These are phyloP conservation scores for Latrodectus elegans DNA, from an alignment of 2,888 invertebrate genomes.

Conservation along the genomic window DNA sequence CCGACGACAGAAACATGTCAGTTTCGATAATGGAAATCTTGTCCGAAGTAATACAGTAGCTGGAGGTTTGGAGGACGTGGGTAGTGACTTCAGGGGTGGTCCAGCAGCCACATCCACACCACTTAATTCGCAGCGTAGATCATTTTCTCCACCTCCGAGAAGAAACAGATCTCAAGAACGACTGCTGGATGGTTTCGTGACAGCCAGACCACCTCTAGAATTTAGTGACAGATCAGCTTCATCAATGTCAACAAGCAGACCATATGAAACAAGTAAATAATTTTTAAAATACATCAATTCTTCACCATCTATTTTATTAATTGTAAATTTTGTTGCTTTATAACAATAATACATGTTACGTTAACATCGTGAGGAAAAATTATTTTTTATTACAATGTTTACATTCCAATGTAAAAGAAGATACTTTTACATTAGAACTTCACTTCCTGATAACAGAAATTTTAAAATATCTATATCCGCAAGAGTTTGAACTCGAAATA, in stretches of 20 bases:
- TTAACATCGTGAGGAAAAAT: too few species aligned
- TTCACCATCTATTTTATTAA: too few species aligned
- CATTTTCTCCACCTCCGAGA: conserved; percentile 68
- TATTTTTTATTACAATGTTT: too few species aligned
- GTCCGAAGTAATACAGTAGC: conserved; percentile 83
- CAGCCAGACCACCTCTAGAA: conserved; percentile 47
- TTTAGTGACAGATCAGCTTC: conserved; percentile 50
- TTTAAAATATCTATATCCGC: too few species aligned
- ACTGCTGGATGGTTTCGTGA: conserved; percentile 67
- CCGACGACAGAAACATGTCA: conserved; percentile 87
- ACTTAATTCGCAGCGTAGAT: conserved; percentile 51
- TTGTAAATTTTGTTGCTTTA: too few species aligned
- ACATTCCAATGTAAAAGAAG: too few species aligned
- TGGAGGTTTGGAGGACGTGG: conserved; percentile 68
- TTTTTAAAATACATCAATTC: too few species aligned
- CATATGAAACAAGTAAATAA: conserved; percentile 15
- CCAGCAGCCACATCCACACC: conserved; percentile 67
- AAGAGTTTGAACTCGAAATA: too few species aligned
- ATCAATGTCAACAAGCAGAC: conserved; percentile 31
- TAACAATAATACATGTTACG: too few species aligned
- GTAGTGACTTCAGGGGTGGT: conserved; percentile 52
- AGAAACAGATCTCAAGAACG: conserved; percentile 70
- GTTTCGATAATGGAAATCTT: conserved; percentile 79
- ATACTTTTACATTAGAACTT: too few species aligned
- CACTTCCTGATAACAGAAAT: too few species aligned